Base-by-base conservation (phyloP, 2,113 vertebrate species). In the Cricetomys ansorgei region DNA sequence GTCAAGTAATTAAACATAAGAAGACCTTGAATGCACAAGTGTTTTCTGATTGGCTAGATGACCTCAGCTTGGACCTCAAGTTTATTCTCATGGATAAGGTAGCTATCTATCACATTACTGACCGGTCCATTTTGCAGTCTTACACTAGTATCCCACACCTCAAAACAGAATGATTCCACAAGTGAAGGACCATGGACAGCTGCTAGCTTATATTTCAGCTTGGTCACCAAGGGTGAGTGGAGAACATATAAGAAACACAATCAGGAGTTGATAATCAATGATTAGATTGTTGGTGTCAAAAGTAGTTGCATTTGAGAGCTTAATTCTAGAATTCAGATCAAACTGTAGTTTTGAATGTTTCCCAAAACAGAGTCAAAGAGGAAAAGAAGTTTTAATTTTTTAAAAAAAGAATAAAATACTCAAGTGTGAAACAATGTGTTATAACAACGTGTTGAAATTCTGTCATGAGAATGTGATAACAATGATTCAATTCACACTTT, bases 301-400 rank as follows among this genome's bases (percentile, higher is more conserved):
- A 19, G 27, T 5, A 7, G 5, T 4, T 75, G 57, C 25, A 64
- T 92, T 91, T 10, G 40, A 90, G 73, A 79, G 2, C 19, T 45
- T 5, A 70, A 84, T 40, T 81, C 23, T 31, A 97, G 88, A 86
- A 57, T 79, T 89, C 34, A 86, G 19, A 88, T 59, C 7, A 76
- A 91, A 92, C 1, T 57, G 89, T 19, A 62, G 40, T 55, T 96
- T 96, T 94, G n/a, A 13, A 19, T 64, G 17, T 91, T 79, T 85
- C 15, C 16, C 34, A 79, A 65, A 88, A 83, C 48, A 40, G 29
- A 97, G 48, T 45, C 72, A 96, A 84, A 86, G 16, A 73, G 25
- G 11, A 94, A 94, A 67, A 67, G 21, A 84, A 90, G 48, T 0
- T 45, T 92, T 4, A 40, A 1, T 80, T n/a, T n/a, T n/a, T n/a